Evolutionary conservation across 2,888 invertebrate species (phyloP).

Genomic region (Polylopha cassiicola): DNA sequence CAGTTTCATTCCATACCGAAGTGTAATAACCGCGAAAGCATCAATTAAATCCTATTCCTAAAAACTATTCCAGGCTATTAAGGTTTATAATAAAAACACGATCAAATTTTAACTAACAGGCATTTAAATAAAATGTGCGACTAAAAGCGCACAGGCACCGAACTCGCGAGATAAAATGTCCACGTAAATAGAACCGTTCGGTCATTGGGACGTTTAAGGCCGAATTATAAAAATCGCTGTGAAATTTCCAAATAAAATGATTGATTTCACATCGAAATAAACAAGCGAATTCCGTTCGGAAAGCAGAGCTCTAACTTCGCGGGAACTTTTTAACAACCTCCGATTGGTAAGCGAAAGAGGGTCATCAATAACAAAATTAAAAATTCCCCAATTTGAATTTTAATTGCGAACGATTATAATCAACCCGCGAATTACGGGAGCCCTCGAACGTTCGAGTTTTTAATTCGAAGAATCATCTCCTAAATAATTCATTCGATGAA

Average conservation of each 20-base stretch:
- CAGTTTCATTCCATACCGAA: too few relatives aligned
- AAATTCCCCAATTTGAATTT: constrained; percentile 75
- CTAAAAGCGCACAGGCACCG: too few relatives aligned
- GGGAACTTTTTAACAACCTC: constrained; percentile 65
- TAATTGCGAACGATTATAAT: constrained; percentile 76
- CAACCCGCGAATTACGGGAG: constrained; percentile 63
- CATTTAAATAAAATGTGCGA: too few relatives aligned
- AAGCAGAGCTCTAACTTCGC: constrained; percentile 48
- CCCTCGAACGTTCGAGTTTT: constrained; percentile 49
- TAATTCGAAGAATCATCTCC: constrained; percentile 57
- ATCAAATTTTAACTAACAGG: too few relatives aligned
- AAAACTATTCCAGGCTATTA: too few relatives aligned
- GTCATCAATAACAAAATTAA: constrained; percentile 76
- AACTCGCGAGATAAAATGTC: too few relatives aligned
- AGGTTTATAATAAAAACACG: too few relatives aligned
- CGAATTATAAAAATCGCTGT: constrained; percentile 9
- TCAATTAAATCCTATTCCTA: too few relatives aligned
- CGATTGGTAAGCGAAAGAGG: constrained; percentile 59
- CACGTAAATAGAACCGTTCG: too few relatives aligned
- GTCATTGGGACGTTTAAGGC: too few relatives aligned
- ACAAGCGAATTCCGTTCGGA: constrained; percentile 54
- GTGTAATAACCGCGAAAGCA: too few relatives aligned
- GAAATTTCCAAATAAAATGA: constrained; percentile 18
- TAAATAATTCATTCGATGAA: constrained; percentile 65
- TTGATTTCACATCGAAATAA: constrained; percentile 35